Percentiles rank a stretch among this genome's conserved stretches.
Conservation (phyloP, 37 sponge, comb jelly and placozoan genomes). For the Oopsacas minuta region DNA sequence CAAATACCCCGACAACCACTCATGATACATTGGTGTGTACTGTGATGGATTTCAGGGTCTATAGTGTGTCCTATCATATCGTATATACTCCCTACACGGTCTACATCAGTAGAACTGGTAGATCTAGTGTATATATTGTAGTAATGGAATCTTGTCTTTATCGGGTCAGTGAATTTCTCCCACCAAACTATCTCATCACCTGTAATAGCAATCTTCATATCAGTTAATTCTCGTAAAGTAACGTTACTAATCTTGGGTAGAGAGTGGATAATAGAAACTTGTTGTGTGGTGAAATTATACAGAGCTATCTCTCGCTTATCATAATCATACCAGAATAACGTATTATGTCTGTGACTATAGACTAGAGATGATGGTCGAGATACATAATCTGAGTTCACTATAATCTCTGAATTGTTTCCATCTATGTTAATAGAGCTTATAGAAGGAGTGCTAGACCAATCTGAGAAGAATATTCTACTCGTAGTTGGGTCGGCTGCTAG, state of each 20-base stretch:
- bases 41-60: background rate
- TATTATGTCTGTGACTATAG: background rate
- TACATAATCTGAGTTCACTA: background rate
- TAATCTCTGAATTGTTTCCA: background rate
- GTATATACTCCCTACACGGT: background rate
- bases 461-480: background rate
- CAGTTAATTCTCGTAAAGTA: background rate
- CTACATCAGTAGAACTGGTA: background rate
- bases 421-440: background rate
- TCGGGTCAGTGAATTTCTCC: background rate
- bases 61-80: conserved; percentile 8
- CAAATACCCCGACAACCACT: background rate
- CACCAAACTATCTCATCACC: background rate
- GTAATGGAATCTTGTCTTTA: background rate
- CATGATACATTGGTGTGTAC: background rate
- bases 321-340: background rate
- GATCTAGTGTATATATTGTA: background rate
- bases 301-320: background rate
- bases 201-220: background rate
- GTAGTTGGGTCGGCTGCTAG: background rate
- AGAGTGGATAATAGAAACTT: background rate
- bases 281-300: background rate
- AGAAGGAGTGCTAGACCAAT: background rate
- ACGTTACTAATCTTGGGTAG: background rate
- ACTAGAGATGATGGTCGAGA: background rate